Base-by-base conservation (phyloP, 2,888 invertebrate genomes). In the Arctia plantaginis region DNA sequence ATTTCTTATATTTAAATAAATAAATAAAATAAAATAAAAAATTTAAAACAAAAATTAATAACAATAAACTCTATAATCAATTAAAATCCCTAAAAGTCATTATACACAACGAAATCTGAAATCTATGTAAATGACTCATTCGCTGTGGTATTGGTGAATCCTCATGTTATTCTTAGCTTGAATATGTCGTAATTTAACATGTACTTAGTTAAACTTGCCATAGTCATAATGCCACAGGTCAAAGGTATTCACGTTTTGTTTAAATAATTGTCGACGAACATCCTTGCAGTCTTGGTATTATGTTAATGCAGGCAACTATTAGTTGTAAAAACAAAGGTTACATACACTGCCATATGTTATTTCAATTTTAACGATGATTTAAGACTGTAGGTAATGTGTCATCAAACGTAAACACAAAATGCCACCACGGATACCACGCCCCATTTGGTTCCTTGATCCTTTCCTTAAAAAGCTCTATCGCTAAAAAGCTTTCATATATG, bases 281-380 rank as follows among this genome's bases (percentile, higher is more conserved):
- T 93, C 92, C 89, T 89, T 87, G 89, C 82, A 79, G 82, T 59
- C 80, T 86, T 81, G 84, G 82, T 86, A 88, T 85, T 89, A 87
- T 93, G 92, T 90, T 92, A 92, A 93, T 92, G 92, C 73, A 88
- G 91, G 88, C 92, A 91, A 91, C 92, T 92, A 91, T 91, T 90
- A 89, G 89, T 85, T 88, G 85, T 79, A 79, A 79, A 80, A 84
- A 81, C 79, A 76, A 82, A 74, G 73, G 79, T 73, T 75, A 66
- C 30, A n/a, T 74, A 69, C n/a, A 65, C 55, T 65, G 74, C 33
- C 74, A 33, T 71, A 55, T 76, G 77, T 75, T 82, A 75, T 80
- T 78, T 74, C 47, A 27, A 30, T 55, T 76, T 70, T 84, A 77
- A 76, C 72, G 71, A 69, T 67, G 77, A 35, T 72, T 67, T 77